Evolutionary conservation across 2,888 invertebrate species (phyloP).

Genomic region (Dryobota labecula): DNA sequence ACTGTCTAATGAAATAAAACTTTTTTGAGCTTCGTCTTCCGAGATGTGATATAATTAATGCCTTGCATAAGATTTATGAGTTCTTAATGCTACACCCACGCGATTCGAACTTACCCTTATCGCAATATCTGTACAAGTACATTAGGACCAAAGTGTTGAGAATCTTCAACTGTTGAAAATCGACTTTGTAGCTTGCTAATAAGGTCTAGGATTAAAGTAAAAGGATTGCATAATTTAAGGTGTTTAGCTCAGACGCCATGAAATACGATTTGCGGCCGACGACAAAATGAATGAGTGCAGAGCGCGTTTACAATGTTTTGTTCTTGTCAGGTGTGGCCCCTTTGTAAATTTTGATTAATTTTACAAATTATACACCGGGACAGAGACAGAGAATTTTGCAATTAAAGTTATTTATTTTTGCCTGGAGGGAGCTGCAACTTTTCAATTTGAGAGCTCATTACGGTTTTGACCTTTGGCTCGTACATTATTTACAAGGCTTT

Average conservation of each 20-base stretch:
- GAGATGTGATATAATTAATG: slow-evolving; percentile 83
- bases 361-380: slow-evolving; percentile 39
- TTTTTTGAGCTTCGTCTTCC: slow-evolving; percentile 71
- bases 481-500: slow-evolving; percentile 6
- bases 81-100: slow-evolving; percentile 87
- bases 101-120: slow-evolving; percentile 73
- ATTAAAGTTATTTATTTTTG: slow-evolving; percentile 50
- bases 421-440: slow-evolving; percentile 23
- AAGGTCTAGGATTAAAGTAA: slow-evolving; percentile 41
- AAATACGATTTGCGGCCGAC: slow-evolving; percentile 76
- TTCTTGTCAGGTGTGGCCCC: slow-evolving; percentile 68
- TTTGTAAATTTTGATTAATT: slow-evolving; percentile 66
- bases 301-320: slow-evolving; percentile 72
- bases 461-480: neutral
- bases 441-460: slow-evolving; percentile 35
- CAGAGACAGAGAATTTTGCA: slow-evolving; percentile 66
- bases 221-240: slow-evolving; percentile 61
- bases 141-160: slow-evolving; percentile 57
- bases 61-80: slow-evolving; percentile 81
- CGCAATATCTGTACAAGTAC: slow-evolving; percentile 73
- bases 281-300: slow-evolving; percentile 79
- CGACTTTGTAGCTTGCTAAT: slow-evolving; percentile 56
- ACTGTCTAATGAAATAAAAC: slow-evolving; percentile 85
- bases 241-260: slow-evolving; percentile 66
- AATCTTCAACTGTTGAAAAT: slow-evolving; percentile 32